These are phyloP conservation scores for Gisinianus flammeolus DNA, from an alignment of 2,888 invertebrate genomes.

Conservation along the genomic window DNA sequence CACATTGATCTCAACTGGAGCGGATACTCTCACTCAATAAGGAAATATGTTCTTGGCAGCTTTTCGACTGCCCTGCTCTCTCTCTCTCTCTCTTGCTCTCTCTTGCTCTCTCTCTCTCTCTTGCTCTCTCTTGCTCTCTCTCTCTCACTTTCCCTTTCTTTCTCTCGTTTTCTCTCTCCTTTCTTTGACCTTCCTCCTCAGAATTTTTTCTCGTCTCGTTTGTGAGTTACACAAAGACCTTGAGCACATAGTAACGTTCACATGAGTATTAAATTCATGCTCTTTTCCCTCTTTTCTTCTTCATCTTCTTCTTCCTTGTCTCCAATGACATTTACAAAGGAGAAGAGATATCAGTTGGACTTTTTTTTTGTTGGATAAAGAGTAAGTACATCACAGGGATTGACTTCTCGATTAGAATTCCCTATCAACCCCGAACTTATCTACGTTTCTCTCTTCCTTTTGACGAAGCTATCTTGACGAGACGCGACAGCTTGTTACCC, in stretches of 20 bases:
- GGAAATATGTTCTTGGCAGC: slow-evolving; percentile 23
- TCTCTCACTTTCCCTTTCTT: not conserved
- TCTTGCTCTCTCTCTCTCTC: not conserved
- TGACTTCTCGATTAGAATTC: slow-evolving; percentile 2
- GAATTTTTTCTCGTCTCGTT: not conserved
- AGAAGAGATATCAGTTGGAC: not conserved
- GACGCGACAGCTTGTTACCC: too few relatives aligned
- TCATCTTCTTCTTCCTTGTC: not conserved
- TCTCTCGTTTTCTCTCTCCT: not conserved
- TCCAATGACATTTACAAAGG: not conserved
- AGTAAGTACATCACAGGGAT: not conserved
- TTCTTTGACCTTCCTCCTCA: not conserved
- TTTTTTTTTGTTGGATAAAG: not conserved
- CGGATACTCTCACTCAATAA: slow-evolving; percentile 24
- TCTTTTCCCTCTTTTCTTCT: too few relatives aligned
- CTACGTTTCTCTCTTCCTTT: too few relatives aligned
- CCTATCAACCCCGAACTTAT: too few relatives aligned
- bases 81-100: not conserved
- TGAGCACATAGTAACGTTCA: too few relatives aligned
- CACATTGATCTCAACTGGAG: slow-evolving; percentile 26
- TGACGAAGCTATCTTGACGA: too few relatives aligned
- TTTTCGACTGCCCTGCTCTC: not conserved
- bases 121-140: not conserved
- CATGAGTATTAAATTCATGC: too few relatives aligned
- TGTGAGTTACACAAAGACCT: too few relatives aligned